Evolutionary conservation across 2,888 invertebrate species (phyloP).

Genomic region (Archips xylosteana): DNA sequence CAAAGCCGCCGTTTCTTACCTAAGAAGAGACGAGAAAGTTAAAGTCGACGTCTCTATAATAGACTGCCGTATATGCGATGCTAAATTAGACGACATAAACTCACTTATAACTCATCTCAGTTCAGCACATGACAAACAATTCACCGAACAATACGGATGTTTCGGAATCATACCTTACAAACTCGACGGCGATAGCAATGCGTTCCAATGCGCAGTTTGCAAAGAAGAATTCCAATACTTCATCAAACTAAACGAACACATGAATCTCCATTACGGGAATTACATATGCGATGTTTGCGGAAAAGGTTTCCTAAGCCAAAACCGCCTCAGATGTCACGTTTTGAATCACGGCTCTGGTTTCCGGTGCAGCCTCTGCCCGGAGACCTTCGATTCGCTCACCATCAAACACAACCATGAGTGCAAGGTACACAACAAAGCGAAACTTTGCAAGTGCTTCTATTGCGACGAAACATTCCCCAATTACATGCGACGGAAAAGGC

Average conservation of each 20-base stretch:
- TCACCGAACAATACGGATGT: slow-evolving; percentile 60
- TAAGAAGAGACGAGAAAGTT: slow-evolving; percentile 74
- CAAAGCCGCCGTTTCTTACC: slow-evolving; percentile 68
- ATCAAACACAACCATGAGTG: slow-evolving; percentile 65
- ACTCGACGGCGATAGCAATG: slow-evolving; percentile 51
- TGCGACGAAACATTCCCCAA: slow-evolving; percentile 68
- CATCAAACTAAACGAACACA: slow-evolving; percentile 75
- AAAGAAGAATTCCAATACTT: slow-evolving; percentile 69
- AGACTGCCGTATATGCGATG: slow-evolving; percentile 61
- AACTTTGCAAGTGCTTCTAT: slow-evolving; percentile 64
- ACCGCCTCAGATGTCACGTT: slow-evolving; percentile 67
- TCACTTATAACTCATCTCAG: slow-evolving; percentile 63
- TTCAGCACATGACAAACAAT: slow-evolving; percentile 54
- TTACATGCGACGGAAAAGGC: slow-evolving; percentile 64
- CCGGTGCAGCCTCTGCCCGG: slow-evolving; percentile 63
- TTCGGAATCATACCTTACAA: slow-evolving; percentile 71
- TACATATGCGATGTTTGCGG: slow-evolving; percentile 77
- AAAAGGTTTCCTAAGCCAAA: slow-evolving; percentile 71
- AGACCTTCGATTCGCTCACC: slow-evolving; percentile 65
- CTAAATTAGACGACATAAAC: slow-evolving; percentile 52
- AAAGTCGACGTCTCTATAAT: slow-evolving; percentile 71
- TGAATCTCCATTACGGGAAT: slow-evolving; percentile 73
- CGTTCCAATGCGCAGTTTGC: slow-evolving; percentile 69
- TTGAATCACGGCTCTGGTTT: slow-evolving; percentile 65
- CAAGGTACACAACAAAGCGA: slow-evolving; percentile 62